Evolutionary conservation across 2,797 vertebrate species (phyloP).

Genomic region (Botia kubotai): DNA sequence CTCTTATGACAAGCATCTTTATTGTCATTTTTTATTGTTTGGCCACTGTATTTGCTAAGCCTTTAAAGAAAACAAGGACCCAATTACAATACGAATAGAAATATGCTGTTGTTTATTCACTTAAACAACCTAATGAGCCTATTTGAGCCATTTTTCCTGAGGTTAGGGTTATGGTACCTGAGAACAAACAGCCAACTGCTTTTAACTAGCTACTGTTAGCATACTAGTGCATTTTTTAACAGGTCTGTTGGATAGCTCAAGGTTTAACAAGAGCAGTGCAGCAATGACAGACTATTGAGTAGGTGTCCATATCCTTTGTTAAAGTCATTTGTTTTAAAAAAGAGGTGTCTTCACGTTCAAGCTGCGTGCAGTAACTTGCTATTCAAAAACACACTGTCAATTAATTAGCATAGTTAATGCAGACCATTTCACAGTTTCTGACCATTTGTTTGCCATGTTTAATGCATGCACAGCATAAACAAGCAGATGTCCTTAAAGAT

Average conservation of each 20-base stretch:
- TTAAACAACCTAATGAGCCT: slow-evolving; percentile 62
- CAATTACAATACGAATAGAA: slow-evolving; percentile 80
- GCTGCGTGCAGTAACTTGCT: slow-evolving; percentile 33
- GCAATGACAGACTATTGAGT: slow-evolving; percentile 20
- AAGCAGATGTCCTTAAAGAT: slow-evolving; percentile 38
- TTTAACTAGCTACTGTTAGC: slow-evolving; percentile 52
- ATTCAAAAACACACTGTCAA: slow-evolving; percentile 29
- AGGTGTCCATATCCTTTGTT: slow-evolving; percentile 6
- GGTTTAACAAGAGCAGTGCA: slow-evolving; percentile 1
- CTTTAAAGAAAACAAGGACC: slow-evolving; percentile 61
- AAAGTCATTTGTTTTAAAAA: slow-evolving; percentile 53
- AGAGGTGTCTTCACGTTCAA: slow-evolving; percentile 38
- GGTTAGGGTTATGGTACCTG: slow-evolving; percentile 43
- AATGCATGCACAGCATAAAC: not conserved
- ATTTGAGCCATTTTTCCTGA: slow-evolving; percentile 74
- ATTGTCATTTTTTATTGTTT: slow-evolving; percentile 61
- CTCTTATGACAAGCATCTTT: slow-evolving; percentile 52
- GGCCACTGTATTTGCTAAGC: slow-evolving; percentile 68
- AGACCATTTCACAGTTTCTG: slow-evolving; percentile 21
- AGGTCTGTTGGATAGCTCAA: slow-evolving; percentile 16
- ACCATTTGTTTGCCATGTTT: slow-evolving; percentile 20
- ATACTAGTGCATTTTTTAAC: slow-evolving; percentile 1
- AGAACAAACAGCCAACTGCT: slow-evolving; percentile 41
- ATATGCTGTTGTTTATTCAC: slow-evolving; percentile 72
- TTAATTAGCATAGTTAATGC: slow-evolving; percentile 38